Evolutionary conservation across 2,797 vertebrate genomes (phyloP).

Genomic region (Sebastes reedi): DNA sequence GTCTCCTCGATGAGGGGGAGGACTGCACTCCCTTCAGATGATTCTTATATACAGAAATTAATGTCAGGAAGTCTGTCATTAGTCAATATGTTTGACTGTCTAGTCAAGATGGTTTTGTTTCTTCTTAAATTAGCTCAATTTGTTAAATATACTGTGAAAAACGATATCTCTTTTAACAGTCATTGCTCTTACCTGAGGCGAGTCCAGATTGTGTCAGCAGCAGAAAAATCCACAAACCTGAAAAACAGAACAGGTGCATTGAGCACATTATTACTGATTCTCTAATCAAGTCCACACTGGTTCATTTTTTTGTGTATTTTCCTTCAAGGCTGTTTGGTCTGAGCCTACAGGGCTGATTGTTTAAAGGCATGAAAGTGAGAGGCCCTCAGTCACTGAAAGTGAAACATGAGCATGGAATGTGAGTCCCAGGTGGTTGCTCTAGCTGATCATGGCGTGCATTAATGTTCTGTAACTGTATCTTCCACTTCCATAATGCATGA

Average conservation of each 20-base stretch:
- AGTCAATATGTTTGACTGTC: not conserved
- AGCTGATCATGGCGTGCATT: constrained; percentile 57
- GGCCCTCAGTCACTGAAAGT: constrained; percentile 73
- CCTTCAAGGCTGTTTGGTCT: constrained; percentile 13
- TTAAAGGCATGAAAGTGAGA: constrained; percentile 70
- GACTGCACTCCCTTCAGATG: constrained; percentile 58
- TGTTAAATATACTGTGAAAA: not conserved
- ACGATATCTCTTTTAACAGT: not conserved
- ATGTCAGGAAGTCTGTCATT: constrained; percentile 1
- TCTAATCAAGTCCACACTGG: not conserved
- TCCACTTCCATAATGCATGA: constrained; percentile 75
- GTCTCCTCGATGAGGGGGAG: constrained; percentile 27
- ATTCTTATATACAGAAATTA: constrained; percentile 27
- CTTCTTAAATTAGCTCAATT: not conserved
- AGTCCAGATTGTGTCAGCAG: constrained; percentile 45
- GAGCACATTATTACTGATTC: constrained; percentile 45
- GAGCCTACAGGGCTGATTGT: constrained; percentile 28
- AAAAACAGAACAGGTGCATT: constrained; percentile 52
- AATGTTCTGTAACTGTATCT: constrained; percentile 71
- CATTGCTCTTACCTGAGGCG: constrained; percentile 74
- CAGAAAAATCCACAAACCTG: constrained; percentile 44
- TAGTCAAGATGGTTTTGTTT: not conserved
- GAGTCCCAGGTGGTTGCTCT: constrained; percentile 61
- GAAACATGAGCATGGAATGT: constrained; percentile 78
- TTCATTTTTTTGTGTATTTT: constrained; percentile 9